Base-by-base conservation (phyloP, 1,140 invertebrate species). In the Bactericera cockerelli region DNA sequence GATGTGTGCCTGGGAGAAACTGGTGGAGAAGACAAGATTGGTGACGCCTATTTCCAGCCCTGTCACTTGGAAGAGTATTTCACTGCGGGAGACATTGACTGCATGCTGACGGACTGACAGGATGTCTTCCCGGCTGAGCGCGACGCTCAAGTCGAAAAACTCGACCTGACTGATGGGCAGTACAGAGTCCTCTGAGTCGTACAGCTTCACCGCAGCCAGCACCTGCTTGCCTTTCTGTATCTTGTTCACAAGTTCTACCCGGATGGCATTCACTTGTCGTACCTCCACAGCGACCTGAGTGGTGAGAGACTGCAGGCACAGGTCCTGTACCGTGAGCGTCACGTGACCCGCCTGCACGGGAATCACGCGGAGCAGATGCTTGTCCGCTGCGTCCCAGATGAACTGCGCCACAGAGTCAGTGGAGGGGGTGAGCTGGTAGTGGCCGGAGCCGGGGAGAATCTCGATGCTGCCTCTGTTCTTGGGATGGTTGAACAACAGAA, bases 391-490 rank as follows among this genome's bases (percentile, higher is more conserved):
- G 38, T 79, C 67, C 64, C 84, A 86, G 10, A 76, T 72, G 6
- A 87, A 73, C 22, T 77, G 72, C 0, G 84, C 80, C 13, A 87
- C 75, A 8, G 78, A 75, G 1, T 59, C 55, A 75, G 65, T 3
- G 76, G 69, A 39, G 73, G 79, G 1, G 81, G 68, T 22, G 77
- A 88, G 66, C 65, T 83, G 76, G 67, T 86, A 87, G 66, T 79
- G 82, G 10, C 87, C 87, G 24, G 86, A 89, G 0, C 86, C 86
- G 67, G 81, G 73, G 42, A 65, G 71, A 2, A 80, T 74, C 65
- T 74, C 67, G 0, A 81, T 62, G 4, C 70, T 71, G 62, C 79
- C 76, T 65, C 77, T 80, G 65, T 77, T 79, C 60, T 77, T 75
- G 57, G 83, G 75, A 70, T 82, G 77, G 69, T 86, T 81, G 61